These are phyloP conservation scores for Falco rusticolus DNA, from an alignment of 2,797 vertebrate species.

Conservation along the genomic window DNA sequence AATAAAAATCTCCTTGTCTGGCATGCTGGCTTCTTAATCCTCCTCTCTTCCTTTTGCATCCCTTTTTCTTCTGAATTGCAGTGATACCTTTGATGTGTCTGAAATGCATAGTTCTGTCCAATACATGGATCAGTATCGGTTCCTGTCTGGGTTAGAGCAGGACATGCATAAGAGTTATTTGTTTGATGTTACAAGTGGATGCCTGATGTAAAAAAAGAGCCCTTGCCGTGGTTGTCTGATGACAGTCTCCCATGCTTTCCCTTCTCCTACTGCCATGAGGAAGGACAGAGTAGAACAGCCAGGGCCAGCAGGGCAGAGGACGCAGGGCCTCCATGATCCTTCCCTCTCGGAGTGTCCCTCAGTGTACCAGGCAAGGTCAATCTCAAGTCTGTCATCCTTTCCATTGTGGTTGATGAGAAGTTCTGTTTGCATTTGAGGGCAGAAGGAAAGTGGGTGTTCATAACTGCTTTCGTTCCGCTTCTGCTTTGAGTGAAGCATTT, in stretches of 20 bases:
- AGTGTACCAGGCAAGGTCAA: background rate
- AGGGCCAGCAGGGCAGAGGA: background rate
- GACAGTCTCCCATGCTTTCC: background rate
- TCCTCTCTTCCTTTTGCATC: background rate
- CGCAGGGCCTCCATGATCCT: background rate
- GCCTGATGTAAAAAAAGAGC: background rate
- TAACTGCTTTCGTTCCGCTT: background rate
- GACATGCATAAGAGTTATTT: too few species aligned
- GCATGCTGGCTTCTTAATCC: background rate
- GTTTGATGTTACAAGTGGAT: background rate
- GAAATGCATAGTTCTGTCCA: background rate
- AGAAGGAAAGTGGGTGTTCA: constrained; percentile 6
- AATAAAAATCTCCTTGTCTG: background rate
- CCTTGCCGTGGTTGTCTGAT: background rate
- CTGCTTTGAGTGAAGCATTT: background rate
- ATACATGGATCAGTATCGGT: fast-evolving
- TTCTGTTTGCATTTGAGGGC: background rate
- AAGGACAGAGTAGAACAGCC: background rate
- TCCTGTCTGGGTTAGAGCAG: background rate
- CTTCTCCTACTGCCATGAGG: fast-evolving
- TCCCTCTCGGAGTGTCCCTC: background rate
- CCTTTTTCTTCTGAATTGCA: background rate
- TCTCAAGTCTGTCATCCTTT: background rate
- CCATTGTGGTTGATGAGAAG: background rate
- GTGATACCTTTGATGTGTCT: background rate